Evolutionary conservation across 2,113 vertebrate genomes (phyloP).

Genomic region (Ptychochromis oligacanthus): DNA sequence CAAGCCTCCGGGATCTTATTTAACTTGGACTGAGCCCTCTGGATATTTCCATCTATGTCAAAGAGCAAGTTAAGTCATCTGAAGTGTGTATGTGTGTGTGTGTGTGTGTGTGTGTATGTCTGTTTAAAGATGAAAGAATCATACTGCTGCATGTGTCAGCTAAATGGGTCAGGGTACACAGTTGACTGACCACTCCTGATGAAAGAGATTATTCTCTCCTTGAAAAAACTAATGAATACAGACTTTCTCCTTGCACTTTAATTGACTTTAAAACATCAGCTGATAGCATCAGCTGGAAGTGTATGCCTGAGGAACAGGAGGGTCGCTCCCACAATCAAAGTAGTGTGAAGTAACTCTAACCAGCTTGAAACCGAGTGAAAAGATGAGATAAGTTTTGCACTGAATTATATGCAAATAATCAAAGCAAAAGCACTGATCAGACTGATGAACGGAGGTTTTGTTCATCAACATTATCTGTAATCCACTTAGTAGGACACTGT

Average conservation of each 20-base stretch:
- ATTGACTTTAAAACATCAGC: not conserved
- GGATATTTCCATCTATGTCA: slow-evolving; percentile 15
- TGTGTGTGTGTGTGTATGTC: not conserved
- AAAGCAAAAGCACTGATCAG: not conserved
- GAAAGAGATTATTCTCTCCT: slow-evolving; percentile 6
- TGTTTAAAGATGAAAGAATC: slow-evolving; percentile 10
- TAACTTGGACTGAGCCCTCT: not conserved
- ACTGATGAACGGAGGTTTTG: not conserved
- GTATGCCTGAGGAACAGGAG: not conserved
- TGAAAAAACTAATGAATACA: not conserved
- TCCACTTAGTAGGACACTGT: not conserved
- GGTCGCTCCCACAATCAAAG: not conserved
- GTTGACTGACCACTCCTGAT: not conserved
- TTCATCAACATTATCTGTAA: not conserved
- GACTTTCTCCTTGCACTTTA: slow-evolving; percentile 7
- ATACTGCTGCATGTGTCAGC: not conserved
- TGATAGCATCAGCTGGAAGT: slow-evolving; percentile 23
- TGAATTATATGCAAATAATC: not conserved
- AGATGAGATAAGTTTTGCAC: not conserved
- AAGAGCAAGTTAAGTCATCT: slow-evolving; percentile 1
- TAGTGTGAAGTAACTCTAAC: not conserved
- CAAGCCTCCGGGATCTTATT: not conserved
- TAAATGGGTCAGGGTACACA: not conserved
- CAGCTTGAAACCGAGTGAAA: not conserved
- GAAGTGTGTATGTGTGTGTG: not conserved